Base-by-base conservation (phyloP, 2,113 vertebrate genomes). In the Gorsachius goisagi region DNA sequence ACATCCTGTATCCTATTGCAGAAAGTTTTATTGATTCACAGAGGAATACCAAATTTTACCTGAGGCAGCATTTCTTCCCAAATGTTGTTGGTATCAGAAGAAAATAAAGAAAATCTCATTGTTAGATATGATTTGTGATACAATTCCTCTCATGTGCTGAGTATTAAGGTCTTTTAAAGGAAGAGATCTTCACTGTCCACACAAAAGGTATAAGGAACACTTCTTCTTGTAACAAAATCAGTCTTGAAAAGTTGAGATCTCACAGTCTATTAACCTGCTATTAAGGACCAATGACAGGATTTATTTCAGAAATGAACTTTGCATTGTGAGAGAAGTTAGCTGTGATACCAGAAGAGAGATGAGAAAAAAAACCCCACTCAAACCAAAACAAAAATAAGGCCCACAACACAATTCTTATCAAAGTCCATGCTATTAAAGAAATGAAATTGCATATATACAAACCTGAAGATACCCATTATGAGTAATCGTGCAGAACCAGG, bases 201-300 rank as follows among this genome's bases (percentile, higher is more conserved):
- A 66, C 23, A 92, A 52, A 88, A 97, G 87, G 77, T 33, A 80
- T 44, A 84, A 91, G 74, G 63, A 97, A 90, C 27, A 28, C 33
- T 83, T 89, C 78, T 91, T 80, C 80, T 95, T 80, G 58, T 95
- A 97, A 97, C 49, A 94, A 97, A 97, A 95, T 94, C 89, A 83
- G 95, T 88, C 80, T 89, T 76, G 85, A 97, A 98, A 98, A 97
- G 89, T 93, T 97, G 92, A 98, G 91, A 98, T 98, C 98, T 98
- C 97, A 97, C 81, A 97, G 93, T 73, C 92, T 88, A 97, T 97
- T 98, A 97, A 97, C 88, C 90, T 93, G 89, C 86, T 95, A 91
- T 97, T 98, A 98, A 98, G 97, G 89, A 96, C 63, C 82, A 97
- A 59, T 45, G 66, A 75, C 75, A 91, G 75, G 77, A 88, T 96